Evolutionary conservation across 2,113 vertebrate genomes (phyloP).

Genomic region (Colius striatus): DNA sequence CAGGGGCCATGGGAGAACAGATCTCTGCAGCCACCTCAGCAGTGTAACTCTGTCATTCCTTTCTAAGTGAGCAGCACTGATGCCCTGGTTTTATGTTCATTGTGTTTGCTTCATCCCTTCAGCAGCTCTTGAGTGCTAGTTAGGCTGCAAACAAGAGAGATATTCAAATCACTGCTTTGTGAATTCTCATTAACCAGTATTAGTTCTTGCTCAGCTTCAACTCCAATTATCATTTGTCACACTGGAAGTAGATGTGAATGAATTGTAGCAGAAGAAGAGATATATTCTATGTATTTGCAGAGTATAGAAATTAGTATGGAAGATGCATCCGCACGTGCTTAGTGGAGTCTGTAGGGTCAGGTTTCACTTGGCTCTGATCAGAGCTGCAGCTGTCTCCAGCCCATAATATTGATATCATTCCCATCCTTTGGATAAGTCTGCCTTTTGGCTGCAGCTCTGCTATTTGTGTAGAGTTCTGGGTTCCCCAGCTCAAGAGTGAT

Average conservation of each 20-base stretch:
- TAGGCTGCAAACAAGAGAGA: background rate
- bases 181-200: background rate
- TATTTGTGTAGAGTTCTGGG: background rate
- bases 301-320: background rate
- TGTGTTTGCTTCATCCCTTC: background rate
- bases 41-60: background rate
- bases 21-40: background rate
- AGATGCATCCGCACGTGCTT: background rate
- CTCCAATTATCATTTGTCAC: background rate
- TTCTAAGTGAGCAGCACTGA: background rate
- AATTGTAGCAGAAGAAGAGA: background rate
- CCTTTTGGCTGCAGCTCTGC: background rate
- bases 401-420: accelerated
- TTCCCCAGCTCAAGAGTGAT: no score
- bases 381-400: background rate
- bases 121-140: background rate
- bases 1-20: background rate
- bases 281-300: background rate
- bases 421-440: background rate
- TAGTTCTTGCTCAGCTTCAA: background rate
- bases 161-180: background rate
- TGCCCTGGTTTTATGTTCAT: background rate
- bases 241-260: background rate
- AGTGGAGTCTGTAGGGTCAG: background rate
- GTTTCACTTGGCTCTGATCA: background rate